A percentile compares a stretch with the other conserved stretches of the same genome.
These are phyloP conservation scores for Spea multiplicata DNA, from an alignment of 2,113 vertebrate species.

Conservation along the genomic window DNA sequence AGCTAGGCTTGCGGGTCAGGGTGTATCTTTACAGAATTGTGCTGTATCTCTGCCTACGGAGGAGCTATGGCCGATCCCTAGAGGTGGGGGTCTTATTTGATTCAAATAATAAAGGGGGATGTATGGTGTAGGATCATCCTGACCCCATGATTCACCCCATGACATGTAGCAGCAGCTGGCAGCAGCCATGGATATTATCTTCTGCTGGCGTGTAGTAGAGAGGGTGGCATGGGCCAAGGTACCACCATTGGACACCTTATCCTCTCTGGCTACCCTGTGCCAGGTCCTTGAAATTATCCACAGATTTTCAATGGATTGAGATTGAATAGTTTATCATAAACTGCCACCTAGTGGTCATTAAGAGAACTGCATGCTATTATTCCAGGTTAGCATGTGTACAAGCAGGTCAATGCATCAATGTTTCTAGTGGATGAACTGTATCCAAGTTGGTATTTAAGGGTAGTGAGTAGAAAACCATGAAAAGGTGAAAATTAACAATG, in stretches of 20 bases:
- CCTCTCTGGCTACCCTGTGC: slow-evolving; percentile 38
- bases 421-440: no score
- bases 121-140: not conserved
- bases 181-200: slow-evolving; percentile 5
- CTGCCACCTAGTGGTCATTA: slow-evolving; percentile 57
- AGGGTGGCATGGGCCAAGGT: slow-evolving; percentile 49
- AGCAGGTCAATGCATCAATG: no score
- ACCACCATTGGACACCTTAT: slow-evolving; percentile 48
- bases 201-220: slow-evolving; percentile 8
- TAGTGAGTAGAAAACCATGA: no score
- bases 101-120: not conserved
- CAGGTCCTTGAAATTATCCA: slow-evolving; percentile 60
- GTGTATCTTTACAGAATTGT: no score
- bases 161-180: slow-evolving; percentile 21
- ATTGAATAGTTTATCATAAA: slow-evolving; percentile 12
- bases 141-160: not conserved
- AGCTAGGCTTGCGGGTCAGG: no score
- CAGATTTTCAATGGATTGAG: not conserved
- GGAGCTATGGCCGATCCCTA: not conserved
- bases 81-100: not conserved
- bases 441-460: no score
- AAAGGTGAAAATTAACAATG: no score
- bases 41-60: no score
- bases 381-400: no score
- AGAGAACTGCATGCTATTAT: slow-evolving; percentile 19